phyloP scores from a whole-genome alignment of 1,140 invertebrate genomes.

The Rhysida immarginata region DNA sequence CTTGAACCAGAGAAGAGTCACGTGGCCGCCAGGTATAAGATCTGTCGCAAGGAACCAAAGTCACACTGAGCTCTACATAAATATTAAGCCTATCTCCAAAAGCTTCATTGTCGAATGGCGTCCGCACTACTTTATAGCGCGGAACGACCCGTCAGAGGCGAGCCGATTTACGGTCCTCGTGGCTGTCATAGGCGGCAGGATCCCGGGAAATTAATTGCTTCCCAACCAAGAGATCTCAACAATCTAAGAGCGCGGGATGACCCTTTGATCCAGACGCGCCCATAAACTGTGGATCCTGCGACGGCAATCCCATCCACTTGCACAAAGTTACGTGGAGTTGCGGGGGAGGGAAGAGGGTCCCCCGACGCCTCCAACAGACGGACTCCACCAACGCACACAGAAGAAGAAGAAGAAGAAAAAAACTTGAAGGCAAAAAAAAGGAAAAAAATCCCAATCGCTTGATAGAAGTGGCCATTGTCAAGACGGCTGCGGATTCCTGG shows the following conservation, averaged over 20 bases:
- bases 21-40: too few species aligned
- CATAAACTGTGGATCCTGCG: neutral
- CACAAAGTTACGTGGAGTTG: neutral
- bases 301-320: neutral
- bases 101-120: neutral
- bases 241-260: neutral
- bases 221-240: neutral
- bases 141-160: neutral
- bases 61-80: neutral
- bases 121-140: neutral
- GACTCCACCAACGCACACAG: neutral
- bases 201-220: neutral
- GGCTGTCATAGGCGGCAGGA: neutral
- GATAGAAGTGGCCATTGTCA: neutral
- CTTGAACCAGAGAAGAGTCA: too few species aligned
- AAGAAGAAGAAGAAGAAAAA: neutral
- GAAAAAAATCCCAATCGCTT: neutral
- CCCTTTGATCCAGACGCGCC: neutral
- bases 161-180: neutral
- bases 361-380: neutral
- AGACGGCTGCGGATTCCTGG: neutral
- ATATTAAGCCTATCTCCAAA: neutral
- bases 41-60: too few species aligned
- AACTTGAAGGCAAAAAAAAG: neutral
- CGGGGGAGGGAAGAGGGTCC: neutral